Base-by-base conservation (phyloP, 2,113 vertebrate genomes). In the Myrmophylax atrothorax region DNA sequence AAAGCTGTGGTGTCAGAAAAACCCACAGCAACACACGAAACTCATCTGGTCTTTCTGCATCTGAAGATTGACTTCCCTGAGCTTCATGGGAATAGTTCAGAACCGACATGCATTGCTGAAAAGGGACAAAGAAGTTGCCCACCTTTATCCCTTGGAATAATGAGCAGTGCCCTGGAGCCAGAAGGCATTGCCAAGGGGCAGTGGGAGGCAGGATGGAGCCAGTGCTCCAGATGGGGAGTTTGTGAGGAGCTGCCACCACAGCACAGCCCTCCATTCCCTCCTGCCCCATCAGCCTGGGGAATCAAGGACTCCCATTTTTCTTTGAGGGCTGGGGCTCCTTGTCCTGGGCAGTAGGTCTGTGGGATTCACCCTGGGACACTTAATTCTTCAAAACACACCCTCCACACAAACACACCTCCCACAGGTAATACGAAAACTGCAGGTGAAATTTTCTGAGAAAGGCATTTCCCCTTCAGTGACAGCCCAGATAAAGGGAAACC, bases 201-300 rank as follows among this genome's bases (percentile, higher is more conserved):
- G 6, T 4, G 44, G 44, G 5, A 14, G 40, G 60, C 28, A 4
- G 55, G 62, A 44, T 8, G 53, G 14, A 29, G 42, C 3, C 24
- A 0, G 26, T 0, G 47, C n/a, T 37, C 4, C 1, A 18, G 63
- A 66, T 7, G n/a, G 10, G 5, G 0, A 13, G 8, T 55, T 10
- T 33, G 58, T 28, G 75, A 50, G 64, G 17, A 40, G 29, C 63
- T 50, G 72, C 44, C 40, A 2, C 7, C 19, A 6, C n/a, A 47
- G 2, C 9, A 1, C 40, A 52, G 26, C 4, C 8, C 12, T 9
- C 3, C 0, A 0, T 6, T 26, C 35, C 7, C 64, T 14, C 5
- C 9, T 7, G 59, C 25, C 37, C 11, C 12, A 1, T 12, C 5
- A 8, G 1, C 11, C 2, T 18, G 42, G 29, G 42, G 10, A 17